Evolutionary conservation across 1,140 invertebrate species (phyloP), one percentile per base, ranked within the genome.

Genomic region (Drosophila willistoni): DNA sequence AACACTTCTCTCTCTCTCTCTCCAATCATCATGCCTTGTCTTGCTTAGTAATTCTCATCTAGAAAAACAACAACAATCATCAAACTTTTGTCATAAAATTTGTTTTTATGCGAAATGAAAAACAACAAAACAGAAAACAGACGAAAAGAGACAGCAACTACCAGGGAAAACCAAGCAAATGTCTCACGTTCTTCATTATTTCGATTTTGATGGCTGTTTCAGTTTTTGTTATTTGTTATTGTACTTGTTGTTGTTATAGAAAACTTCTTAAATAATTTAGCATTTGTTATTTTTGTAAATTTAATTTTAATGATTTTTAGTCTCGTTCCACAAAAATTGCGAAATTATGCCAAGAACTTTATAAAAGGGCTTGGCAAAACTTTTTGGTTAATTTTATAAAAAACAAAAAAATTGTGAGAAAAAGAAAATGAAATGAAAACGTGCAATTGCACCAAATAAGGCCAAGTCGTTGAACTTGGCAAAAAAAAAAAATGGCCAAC

Each of bases 11-110:
- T 2, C 33, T 44, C 10, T 47, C 25, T 61, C 59, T 2, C 33
- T 44, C 10, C 44, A 7, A 19, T 36, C 29, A 9, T 12, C 2
- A 13, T 33, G 14, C n/a, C 10, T 51, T 33, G 67, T 57, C 68
- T 65, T 36, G 47, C 17, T 51, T 51, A 51, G 44, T 22, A 51
- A 51, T 51, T 22, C 9, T 19, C 44, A 51, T 9, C 44, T 17
- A 47, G 3, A 17, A 47, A 19, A 14, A 44, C 42, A 44, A 47
- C 72, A 82, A 75, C 65, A 67, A 75, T 47, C 69, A 71, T 62
- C 71, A 79, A 82, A 82, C 74, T 82, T 82, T 82, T 82, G 79
- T 78, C 79, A 82, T 82, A 82, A 82, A 82, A 82, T 82, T 83
- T 79, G 76, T 79, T 83, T 83, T 83, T 83, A 83, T 83, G 79